Conservation (phyloP, 2,888 invertebrate species). For the Drosophila paranaensis region DNA sequence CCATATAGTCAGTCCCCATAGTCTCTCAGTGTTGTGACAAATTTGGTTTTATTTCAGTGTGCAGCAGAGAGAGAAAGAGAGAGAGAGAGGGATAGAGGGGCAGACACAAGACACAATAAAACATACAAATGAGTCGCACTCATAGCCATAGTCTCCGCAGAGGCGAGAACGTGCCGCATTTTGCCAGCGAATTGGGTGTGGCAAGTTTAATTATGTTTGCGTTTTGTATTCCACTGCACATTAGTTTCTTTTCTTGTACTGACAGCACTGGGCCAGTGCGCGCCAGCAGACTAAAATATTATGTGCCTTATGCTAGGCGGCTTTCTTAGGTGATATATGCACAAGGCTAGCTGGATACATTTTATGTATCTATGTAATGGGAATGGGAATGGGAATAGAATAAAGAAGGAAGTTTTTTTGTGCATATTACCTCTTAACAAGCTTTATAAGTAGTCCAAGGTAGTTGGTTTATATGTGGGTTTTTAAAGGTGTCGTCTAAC, state of each 20-base stretch:
- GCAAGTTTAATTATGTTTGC: slow-evolving; percentile 79
- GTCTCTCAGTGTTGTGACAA: slow-evolving; percentile 62
- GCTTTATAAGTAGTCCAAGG: background rate
- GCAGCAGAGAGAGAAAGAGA: slow-evolving; percentile 8
- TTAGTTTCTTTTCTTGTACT: slow-evolving; percentile 61
- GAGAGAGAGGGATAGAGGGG: slow-evolving; percentile 20
- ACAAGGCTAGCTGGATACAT: background rate
- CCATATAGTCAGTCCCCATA: slow-evolving; percentile 7
- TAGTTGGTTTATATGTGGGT: background rate
- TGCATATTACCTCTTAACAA: background rate
- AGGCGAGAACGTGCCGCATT: slow-evolving; percentile 28
- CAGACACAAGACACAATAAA: slow-evolving; percentile 56
- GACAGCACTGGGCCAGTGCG: slow-evolving; percentile 11
- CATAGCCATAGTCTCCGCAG: slow-evolving; percentile 4
- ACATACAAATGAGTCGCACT: slow-evolving; percentile 49
- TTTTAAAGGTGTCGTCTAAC: background rate
- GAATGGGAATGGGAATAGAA: background rate
- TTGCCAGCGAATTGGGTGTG: slow-evolving; percentile 60
- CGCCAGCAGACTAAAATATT: slow-evolving; percentile 14
- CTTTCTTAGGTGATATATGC: background rate
- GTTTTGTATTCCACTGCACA: slow-evolving; percentile 61
- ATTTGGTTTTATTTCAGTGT: slow-evolving; percentile 72
- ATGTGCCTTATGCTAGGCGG: background rate
- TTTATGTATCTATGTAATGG: background rate
- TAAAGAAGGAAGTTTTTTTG: background rate